These are phyloP conservation scores for Callyntrura sp. DNA, from an alignment of 2,888 invertebrate species.

Conservation along the genomic window DNA sequence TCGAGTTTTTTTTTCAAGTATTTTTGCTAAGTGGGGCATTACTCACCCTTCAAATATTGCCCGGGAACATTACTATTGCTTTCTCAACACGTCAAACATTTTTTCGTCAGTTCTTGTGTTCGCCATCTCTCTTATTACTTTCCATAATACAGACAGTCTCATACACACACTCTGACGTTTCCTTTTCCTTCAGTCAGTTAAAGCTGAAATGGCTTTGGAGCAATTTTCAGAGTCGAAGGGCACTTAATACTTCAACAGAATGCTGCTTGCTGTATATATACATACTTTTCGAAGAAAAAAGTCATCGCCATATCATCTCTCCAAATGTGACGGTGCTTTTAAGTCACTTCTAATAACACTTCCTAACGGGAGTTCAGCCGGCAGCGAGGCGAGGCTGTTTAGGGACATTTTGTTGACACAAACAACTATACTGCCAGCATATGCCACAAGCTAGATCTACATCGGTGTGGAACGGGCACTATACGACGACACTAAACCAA, in stretches of 20 bases:
- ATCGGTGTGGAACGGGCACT: too few species aligned
- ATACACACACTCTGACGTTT: conserved; percentile 31
- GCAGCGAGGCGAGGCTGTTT: not conserved
- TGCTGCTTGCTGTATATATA: too few species aligned
- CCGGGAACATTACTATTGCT: conserved; percentile 38
- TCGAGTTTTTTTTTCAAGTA: conserved; percentile 21
- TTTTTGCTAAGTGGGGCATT: conserved; percentile 62
- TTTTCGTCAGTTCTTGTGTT: conserved; percentile 62
- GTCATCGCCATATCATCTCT: too few species aligned
- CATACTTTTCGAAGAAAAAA: conserved; percentile 58
- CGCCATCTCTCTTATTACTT: too few species aligned
- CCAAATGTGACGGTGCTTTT: conserved; percentile 41
- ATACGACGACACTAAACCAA: not conserved
- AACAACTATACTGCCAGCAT: not conserved
- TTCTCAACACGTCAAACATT: conserved; percentile 65
- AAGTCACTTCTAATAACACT: conserved; percentile 46
- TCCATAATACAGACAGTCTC: conserved; percentile 36
- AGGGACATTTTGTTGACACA: conserved; percentile 32
- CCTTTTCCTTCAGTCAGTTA: conserved; percentile 30
- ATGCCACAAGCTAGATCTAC: not conserved
- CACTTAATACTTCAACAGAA: conserved; percentile 55
- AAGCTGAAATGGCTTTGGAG: conserved; percentile 49
- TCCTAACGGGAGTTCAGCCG: conserved; percentile 2
- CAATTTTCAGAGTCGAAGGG: conserved; percentile 27
- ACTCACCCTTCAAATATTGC: conserved; percentile 57